Base-by-base conservation (phyloP, 2,113 vertebrate species). In the Ibidorhyncha struthersii region DNA sequence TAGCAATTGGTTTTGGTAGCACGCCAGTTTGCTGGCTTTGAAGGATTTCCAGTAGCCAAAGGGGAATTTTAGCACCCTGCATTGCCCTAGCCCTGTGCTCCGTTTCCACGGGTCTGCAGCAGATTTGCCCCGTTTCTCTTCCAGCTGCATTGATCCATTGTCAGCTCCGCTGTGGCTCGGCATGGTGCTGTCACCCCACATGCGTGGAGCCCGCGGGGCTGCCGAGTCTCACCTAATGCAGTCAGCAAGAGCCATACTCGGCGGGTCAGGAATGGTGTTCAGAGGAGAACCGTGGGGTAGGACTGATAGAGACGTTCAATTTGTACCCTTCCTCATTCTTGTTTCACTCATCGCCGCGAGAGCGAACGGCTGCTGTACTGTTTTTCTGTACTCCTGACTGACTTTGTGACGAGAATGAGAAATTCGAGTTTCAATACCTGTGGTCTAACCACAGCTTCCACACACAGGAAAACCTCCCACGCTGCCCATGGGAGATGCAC, bases 21-120 rank as follows among this genome's bases (percentile, higher is more conserved):
- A 73, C 0, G 78, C 87, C 93, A 93, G 58, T 59, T 70, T 47
- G 9, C 78, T 94, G 87, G 32, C 96, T 97, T 97, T 97, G 94
- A 96, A 90, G 87, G 74, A 36, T 86, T 96, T 96, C 94, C 91
- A 93, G 87, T 70, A 96, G 95, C 87, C 76, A 86, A 90, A 77
- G 89, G 84, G 90, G 74, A 78, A 90, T 93, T 95, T 86, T 40
- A 83, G 82, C 84, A 86, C 78, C 74, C 87, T 43, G 53, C 2
- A 0, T 21, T 12, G 4, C 70, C 80, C 21, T 87, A 32, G 9
- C 14, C 40, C 29, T 0, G 0, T 2, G 10, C 45, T 92, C 53
- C 3, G 0, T 69, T 87, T 91, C 83, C 4, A 6, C 3, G 4
- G 40, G 50, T 76, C 40, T 4, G 3, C 10, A 18, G 76, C 0